Evolutionary conservation across 2,113 vertebrate genomes (phyloP), one percentile per base, ranked within the genome.

Genomic region (Limanda limanda): DNA sequence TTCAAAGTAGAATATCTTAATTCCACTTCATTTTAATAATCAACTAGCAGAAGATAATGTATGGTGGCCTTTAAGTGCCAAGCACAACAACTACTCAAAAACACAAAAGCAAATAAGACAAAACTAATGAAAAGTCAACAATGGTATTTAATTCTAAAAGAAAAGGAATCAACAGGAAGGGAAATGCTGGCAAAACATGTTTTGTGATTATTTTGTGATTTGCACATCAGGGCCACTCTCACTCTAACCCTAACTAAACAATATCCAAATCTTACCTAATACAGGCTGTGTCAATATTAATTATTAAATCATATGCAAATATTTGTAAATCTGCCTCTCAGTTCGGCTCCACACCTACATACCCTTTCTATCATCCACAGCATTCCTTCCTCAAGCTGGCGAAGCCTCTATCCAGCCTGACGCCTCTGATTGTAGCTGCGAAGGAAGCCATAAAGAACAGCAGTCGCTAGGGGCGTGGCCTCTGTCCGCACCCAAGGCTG

Each of bases 391-490:
- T 99, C 94, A 99, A 99, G 94, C 88, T 99, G 95, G 98, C 98
- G 85, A 99, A 99, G 95, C 98, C 98, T 13, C 96, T 99, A 54
- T 99, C 98, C 86, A 99, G 98, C 91, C 95, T 99, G 94, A 98
- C 97, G 88, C 98, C 98, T 80, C 95, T 99, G 94, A 99, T 99
- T 95, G 96, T 99, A 79, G 98, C 98, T 77, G 98, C 98, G 15
- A 99, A 99, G 94, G 98, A 99, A 95, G 98, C 97, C 37, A 99
- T 99, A 94, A 99, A 99, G 94, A 99, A 99, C 94, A 99, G 97
- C 95, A 98, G 97, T 92, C 97, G 98, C 92, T 99, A 98, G 90
- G 71, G 71, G 52, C 55, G 74, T 74, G 71, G 70, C 79, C 78
- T 60, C 68, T 77, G 86, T 86, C 88, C 85, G 68, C 85, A 86